Evolutionary conservation across 2,113 vertebrate genomes (phyloP).

Genomic region (Hemiprocne comata): DNA sequence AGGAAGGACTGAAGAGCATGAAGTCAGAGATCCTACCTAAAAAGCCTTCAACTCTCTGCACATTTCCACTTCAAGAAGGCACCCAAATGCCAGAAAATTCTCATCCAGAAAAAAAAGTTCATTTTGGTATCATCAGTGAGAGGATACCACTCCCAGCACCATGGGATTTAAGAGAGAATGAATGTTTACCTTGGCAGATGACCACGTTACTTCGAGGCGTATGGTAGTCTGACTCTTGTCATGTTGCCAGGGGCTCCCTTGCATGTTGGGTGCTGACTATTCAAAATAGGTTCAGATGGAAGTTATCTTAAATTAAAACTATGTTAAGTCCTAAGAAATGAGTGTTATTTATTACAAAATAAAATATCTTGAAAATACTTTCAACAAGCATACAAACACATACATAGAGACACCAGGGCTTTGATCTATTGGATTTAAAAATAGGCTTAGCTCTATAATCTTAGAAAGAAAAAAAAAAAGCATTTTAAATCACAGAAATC

Average conservation of each 20-base stretch:
- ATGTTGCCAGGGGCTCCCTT: neutral
- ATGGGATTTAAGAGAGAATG: neutral
- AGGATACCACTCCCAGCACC: neutral
- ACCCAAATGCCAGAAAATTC: neutral
- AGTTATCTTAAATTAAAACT: neutral
- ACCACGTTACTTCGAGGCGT: neutral
- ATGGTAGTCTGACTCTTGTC: neutral
- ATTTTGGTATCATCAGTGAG: neutral
- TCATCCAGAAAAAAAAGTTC: neutral
- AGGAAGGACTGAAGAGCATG: neutral
- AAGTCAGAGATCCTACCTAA: neutral
- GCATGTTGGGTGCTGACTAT: neutral
- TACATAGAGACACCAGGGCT: neutral
- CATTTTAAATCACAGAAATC: neutral
- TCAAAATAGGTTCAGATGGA: neutral
- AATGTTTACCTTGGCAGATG: neutral
- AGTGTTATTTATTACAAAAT: conserved; percentile 9
- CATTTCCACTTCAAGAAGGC: neutral
- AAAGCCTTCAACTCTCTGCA: neutral
- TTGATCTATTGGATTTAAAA: neutral
- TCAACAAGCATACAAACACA: neutral
- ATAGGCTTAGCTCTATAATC: neutral
- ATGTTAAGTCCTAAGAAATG: neutral
- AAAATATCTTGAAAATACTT: neutral
- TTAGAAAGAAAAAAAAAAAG: neutral